phyloP scores from a whole-genome alignment of 2,113 vertebrate species.

The Litocranius walleri region DNA sequence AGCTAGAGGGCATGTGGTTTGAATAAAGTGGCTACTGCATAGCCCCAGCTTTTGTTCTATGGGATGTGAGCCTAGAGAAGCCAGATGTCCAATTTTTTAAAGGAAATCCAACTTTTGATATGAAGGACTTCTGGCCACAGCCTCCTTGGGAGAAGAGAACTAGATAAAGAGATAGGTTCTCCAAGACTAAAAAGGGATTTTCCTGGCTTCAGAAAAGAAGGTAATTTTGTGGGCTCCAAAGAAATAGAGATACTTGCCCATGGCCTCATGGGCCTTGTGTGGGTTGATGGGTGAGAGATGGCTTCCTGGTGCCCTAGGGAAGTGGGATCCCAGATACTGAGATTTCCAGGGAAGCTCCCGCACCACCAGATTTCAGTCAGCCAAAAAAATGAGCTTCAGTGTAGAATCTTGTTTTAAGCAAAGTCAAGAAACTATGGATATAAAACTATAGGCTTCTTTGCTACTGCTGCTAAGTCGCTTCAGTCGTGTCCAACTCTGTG shows the following conservation, averaged over 20 bases:
- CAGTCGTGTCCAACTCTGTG: not conserved
- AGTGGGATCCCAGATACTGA: not conserved
- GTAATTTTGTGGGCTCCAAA: not conserved
- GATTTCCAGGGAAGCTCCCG: not conserved
- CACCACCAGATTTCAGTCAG: not conserved
- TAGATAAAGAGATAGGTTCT: not conserved
- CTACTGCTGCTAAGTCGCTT: not conserved
- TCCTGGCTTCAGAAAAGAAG: not conserved
- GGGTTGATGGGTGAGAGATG: rapidly evolving
- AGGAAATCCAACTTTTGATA: not conserved
- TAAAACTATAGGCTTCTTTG: not conserved
- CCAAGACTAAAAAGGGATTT: not conserved
- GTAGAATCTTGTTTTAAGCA: not conserved
- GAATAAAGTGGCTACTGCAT: not conserved
- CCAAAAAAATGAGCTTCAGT: not conserved
- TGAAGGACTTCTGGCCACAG: not conserved
- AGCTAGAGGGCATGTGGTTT: not conserved
- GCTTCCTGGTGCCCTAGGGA: not conserved
- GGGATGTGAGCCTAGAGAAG: not conserved
- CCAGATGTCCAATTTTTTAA: not conserved
- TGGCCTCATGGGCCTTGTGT: not conserved
- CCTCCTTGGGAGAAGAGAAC: not conserved
- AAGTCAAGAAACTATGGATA: not conserved
- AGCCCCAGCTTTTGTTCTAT: not conserved
- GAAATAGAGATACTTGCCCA: not conserved